A percentile compares a stretch with the other conserved stretches of the same genome.
Conservation (phyloP, 2,888 invertebrate species). For the Sinelater perroti region DNA sequence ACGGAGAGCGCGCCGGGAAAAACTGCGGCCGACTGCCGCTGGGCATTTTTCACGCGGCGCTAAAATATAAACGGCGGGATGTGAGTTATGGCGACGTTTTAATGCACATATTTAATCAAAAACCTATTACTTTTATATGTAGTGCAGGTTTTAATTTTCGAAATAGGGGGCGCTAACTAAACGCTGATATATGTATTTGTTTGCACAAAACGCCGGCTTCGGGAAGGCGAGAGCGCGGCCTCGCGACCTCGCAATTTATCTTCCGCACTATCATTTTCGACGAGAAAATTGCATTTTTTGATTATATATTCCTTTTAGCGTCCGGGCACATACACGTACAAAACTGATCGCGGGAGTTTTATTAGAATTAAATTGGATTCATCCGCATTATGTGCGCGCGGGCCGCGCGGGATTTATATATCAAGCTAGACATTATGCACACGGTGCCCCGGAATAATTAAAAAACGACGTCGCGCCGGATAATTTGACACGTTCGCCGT, state of each 20-base stretch:
- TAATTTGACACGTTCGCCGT: too few relatives aligned
- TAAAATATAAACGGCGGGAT: conserved; percentile 34
- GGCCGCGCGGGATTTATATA: too few relatives aligned
- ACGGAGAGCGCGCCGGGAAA: conserved; percentile 20
- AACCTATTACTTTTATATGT: conserved; percentile 47
- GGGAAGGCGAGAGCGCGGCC: conserved; percentile 13
- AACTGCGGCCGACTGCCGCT: conserved; percentile 19
- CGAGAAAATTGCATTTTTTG: conserved; percentile 31
- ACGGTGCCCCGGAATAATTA: too few relatives aligned
- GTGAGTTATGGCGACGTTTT: conserved; percentile 51
- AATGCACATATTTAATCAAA: conserved; percentile 52
- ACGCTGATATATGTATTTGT: conserved; percentile 35
- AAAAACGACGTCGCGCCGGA: too few relatives aligned
- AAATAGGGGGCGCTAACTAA: conserved; percentile 29
- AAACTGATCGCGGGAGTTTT: conserved; percentile 24
- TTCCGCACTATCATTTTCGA: conserved; percentile 27
- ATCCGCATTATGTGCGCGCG: conserved; percentile 14
- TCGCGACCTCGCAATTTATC: conserved; percentile 26
- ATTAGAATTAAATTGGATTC: conserved; percentile 33
- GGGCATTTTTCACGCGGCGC: conserved; percentile 29
- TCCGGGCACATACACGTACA: conserved; percentile 13
- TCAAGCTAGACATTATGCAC: too few relatives aligned
- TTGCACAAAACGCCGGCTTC: conserved; percentile 23
- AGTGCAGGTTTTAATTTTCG: conserved; percentile 32
- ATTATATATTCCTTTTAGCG: conserved; percentile 24